A percentile compares a stretch with the other conserved stretches of the same genome.
phyloP scores from a whole-genome alignment of 2,888 invertebrate species.

The Sisyra terminalis region DNA sequence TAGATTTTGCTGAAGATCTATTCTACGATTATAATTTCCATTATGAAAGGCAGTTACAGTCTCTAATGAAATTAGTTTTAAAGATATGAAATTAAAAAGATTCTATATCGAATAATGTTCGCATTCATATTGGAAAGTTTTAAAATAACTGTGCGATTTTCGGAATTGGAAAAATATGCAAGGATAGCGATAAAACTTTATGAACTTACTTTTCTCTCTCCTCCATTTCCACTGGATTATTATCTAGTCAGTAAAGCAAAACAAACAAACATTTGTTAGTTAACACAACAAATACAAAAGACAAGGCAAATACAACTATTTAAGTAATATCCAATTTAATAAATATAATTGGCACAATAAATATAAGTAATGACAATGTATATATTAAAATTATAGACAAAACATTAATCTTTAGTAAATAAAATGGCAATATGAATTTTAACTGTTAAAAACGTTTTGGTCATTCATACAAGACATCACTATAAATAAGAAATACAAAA shows the following conservation, averaged over 20 bases:
- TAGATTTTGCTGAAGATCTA: too few relatives aligned
- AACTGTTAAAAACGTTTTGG: too few relatives aligned
- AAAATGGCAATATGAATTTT: too few relatives aligned
- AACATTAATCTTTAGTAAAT: too few relatives aligned
- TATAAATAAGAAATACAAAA: too few relatives aligned
- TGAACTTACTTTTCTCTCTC: conserved; percentile 73
- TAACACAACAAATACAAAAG: conserved; percentile 3
- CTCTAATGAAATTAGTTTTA: too few relatives aligned
- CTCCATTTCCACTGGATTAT: conserved; percentile 65
- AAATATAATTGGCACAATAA: conserved; percentile 1
- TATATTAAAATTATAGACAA: too few relatives aligned
- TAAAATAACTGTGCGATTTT: too few relatives aligned
- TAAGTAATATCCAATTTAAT: background rate
- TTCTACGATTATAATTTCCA: too few relatives aligned
- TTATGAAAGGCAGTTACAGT: too few relatives aligned
- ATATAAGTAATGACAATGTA: background rate
- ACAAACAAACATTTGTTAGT: conserved; percentile 12
- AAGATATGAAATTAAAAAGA: background rate
- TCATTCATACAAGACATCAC: too few relatives aligned
- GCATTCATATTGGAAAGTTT: background rate
- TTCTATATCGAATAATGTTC: background rate
- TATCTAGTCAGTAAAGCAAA: conserved; percentile 42
- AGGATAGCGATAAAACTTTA: background rate
- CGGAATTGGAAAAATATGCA: too few relatives aligned
- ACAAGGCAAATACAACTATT: background rate